phyloP scores from a whole-genome alignment of 2,797 vertebrate genomes.

The Hippoglossus hippoglossus region DNA sequence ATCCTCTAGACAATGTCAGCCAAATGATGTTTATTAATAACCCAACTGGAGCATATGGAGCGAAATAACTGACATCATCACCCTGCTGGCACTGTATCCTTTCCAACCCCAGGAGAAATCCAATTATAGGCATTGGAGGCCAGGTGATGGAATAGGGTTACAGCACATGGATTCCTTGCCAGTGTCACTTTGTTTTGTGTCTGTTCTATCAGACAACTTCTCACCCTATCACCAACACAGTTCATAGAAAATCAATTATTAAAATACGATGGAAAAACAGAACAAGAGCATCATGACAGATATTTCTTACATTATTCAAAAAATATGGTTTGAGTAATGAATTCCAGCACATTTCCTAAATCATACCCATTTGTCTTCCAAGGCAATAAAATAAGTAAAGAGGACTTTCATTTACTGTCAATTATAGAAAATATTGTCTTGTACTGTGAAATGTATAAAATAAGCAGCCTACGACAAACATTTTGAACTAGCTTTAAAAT shows the following conservation, averaged over 20 bases:
- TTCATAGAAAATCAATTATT: background rate
- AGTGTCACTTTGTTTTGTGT: slow-evolving; percentile 41
- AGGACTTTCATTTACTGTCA: too few species aligned
- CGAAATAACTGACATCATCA: slow-evolving; percentile 69
- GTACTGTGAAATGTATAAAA: too few species aligned
- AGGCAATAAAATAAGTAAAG: too few species aligned
- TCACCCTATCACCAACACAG: background rate
- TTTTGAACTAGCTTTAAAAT: too few species aligned
- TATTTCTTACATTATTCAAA: background rate
- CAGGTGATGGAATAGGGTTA: slow-evolving; percentile 72
- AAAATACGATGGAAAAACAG: background rate
- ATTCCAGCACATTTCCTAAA: too few species aligned
- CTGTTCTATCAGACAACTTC: slow-evolving; percentile 6
- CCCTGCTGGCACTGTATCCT: slow-evolving; percentile 28
- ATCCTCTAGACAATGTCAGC: slow-evolving; percentile 83
- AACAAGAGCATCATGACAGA: background rate
- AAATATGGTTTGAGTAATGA: too few species aligned
- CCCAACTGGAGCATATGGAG: slow-evolving; percentile 48
- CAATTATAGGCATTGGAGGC: slow-evolving; percentile 68
- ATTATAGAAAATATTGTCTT: too few species aligned
- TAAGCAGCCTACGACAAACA: too few species aligned
- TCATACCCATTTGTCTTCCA: too few species aligned
- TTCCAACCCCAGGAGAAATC: slow-evolving; percentile 56
- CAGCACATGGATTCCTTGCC: slow-evolving; percentile 39
- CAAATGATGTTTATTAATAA: slow-evolving; percentile 85